phyloP scores from a whole-genome alignment of 1,140 invertebrate species.

The Forficula auricularia region DNA sequence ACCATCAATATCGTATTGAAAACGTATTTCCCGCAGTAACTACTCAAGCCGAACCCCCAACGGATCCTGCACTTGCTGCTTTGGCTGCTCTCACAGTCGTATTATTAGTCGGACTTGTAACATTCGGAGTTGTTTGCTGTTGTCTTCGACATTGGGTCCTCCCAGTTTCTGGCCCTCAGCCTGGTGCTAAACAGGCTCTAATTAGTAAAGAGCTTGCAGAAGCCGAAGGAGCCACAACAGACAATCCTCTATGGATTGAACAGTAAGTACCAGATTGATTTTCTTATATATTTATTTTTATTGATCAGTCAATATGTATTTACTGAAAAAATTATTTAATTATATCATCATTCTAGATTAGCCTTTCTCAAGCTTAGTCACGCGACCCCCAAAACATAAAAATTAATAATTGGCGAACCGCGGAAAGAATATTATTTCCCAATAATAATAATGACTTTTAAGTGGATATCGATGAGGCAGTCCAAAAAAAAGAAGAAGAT shows the following conservation, averaged over 20 bases:
- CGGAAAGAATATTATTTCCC: no score
- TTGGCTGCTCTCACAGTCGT: constrained; percentile 71
- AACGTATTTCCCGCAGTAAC: constrained; percentile 33
- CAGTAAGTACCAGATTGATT: constrained; percentile 38
- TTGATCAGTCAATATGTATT: constrained; percentile 3
- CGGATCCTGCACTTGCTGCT: constrained; percentile 63
- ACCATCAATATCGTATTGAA: constrained; percentile 63
- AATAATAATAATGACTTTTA: no score
- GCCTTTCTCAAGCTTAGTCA: no score
- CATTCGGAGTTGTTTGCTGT: constrained; percentile 72
- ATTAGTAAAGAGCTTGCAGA: constrained; percentile 67
- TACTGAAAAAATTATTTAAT: not conserved
- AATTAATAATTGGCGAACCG: no score
- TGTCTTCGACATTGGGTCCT: constrained; percentile 61
- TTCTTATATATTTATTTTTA: constrained; percentile 4
- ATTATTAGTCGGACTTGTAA: constrained; percentile 67
- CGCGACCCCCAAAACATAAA: no score
- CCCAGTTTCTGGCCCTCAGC: no score
- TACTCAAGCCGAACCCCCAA: no score
- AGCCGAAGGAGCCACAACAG: constrained; percentile 62
- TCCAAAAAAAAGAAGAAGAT: no score
- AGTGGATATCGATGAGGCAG: no score
- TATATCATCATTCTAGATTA: no score
- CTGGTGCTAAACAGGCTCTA: constrained; percentile 28
- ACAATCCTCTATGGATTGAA: constrained; percentile 86